Evolutionary conservation across 1,140 invertebrate genomes (phyloP), one percentile per base, ranked within the genome.

Genomic region (Pararge aegeria): DNA sequence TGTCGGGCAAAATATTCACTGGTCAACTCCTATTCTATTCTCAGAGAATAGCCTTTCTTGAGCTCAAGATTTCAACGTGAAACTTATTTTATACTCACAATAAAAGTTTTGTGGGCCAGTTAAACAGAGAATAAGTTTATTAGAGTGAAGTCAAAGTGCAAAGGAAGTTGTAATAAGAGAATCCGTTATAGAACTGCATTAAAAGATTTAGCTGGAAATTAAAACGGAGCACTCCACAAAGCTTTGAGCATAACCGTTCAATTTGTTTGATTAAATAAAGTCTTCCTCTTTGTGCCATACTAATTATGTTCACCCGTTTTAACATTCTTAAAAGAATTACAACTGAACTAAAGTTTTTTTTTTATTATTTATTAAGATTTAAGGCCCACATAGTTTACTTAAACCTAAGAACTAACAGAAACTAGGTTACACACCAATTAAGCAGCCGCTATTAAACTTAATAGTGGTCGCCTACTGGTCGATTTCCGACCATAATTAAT

Each of bases 221-320:
- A 12, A 34, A 34, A 34, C 7, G 7, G 10, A 34, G 30, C 30
- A 12, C 10, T 12, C n/a, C n/a, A 10, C 7, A 44, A 6, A 58
- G 55, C 55, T 57, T 58, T 52, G 34, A 51, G 20, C 6, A 44
- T 58, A 58, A 58, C 55, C 48, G 30, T 58, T 51, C 37, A 58
- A 58, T 50, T 48, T 46, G 49, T 57, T 30, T 49, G 38, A 57
- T 57, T 57, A 57, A 50, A 57, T 57, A 46, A 50, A 50, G 46
- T 42, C 27, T 55, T 34, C 18, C 15, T 29, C 46, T 57, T 57
- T 30, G 24, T 4, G 24, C 2, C 24, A 24, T 24, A 24, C 24
- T 24, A 4, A 24, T 24, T 24, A 24, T 7, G 24, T 24, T 24
- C 24, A 24, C 24, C 24, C 24, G 3, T 24, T 24, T 2, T 24